Conservation (phyloP, 2,888 invertebrate genomes). For the Drosophila heteroneura region DNA sequence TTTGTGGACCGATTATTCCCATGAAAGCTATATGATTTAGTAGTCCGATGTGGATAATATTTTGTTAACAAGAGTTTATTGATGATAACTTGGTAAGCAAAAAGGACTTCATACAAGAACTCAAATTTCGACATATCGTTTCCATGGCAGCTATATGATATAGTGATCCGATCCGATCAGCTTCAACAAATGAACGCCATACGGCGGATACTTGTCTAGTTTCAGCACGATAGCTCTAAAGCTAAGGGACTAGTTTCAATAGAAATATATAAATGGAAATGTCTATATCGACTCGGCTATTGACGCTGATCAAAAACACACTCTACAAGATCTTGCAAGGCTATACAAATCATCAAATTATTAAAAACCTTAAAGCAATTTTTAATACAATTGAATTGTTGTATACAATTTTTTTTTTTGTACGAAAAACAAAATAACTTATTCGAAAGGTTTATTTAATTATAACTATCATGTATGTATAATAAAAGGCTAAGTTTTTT, state of each 20-base stretch:
- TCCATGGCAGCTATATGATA: neutral
- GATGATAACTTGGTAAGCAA: neutral
- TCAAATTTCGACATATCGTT: neutral
- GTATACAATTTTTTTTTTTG: rapidly evolving
- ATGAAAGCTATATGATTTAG: neutral
- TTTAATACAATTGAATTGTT: neutral
- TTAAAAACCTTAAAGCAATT: neutral
- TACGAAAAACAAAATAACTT: neutral
- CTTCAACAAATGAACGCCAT: neutral
- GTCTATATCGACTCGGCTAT: too few relatives aligned
- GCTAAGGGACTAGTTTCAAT: neutral
- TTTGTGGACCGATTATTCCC: neutral
- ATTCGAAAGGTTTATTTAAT: neutral
- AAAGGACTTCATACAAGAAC: neutral
- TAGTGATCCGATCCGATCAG: neutral
- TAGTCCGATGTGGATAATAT: neutral
- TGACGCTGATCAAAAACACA: neutral
- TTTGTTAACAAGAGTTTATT: neutral
- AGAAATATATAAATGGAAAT: neutral
- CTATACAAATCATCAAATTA: neutral
- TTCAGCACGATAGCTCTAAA: neutral
- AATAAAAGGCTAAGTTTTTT: too few relatives aligned
- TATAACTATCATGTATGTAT: neutral
- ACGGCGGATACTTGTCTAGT: neutral
- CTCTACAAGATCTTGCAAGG: neutral